Evolutionary conservation across 2,797 vertebrate species (phyloP).

Genomic region (Micropoecilia bifurca): DNA sequence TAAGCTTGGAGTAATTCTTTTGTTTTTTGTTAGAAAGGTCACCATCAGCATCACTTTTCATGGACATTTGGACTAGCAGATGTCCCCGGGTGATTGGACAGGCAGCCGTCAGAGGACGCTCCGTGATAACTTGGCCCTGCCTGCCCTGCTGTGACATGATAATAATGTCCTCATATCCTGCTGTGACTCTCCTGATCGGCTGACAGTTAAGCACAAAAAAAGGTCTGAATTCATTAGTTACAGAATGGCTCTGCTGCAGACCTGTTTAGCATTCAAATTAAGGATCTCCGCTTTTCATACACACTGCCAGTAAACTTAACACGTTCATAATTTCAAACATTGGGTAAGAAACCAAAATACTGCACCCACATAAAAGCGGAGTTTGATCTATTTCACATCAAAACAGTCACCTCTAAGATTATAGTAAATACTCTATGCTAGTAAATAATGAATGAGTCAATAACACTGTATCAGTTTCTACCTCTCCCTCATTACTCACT

Average conservation of each 20-base stretch:
- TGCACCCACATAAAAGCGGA: constrained; percentile 14
- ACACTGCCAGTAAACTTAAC: constrained; percentile 30
- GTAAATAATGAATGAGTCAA: constrained; percentile 76
- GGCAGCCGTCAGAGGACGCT: constrained; percentile 64
- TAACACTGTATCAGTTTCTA: constrained; percentile 68
- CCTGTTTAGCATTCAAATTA: constrained; percentile 47
- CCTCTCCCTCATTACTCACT: constrained; percentile 71
- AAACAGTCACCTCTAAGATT: constrained; percentile 42
- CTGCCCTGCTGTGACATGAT: constrained; percentile 72
- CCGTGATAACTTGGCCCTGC: constrained; percentile 68
- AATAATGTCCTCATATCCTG: constrained; percentile 77
- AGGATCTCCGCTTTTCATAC: constrained; percentile 22
- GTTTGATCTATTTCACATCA: constrained; percentile 29
- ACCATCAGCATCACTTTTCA: constrained; percentile 41
- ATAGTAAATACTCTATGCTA: constrained; percentile 58
- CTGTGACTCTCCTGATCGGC: constrained; percentile 77
- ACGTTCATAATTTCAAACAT: constrained; percentile 36
- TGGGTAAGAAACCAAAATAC: constrained; percentile 14
- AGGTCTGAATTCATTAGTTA: constrained; percentile 74
- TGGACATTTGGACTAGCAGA: constrained; percentile 57
- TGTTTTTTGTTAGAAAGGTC: not conserved
- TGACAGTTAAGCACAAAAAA: constrained; percentile 77
- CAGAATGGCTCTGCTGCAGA: constrained; percentile 42
- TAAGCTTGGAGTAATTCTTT: not conserved
- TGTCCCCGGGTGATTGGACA: constrained; percentile 71